Base-by-base conservation (phyloP, 2,113 vertebrate species). In the Tauraco erythrolophus region DNA sequence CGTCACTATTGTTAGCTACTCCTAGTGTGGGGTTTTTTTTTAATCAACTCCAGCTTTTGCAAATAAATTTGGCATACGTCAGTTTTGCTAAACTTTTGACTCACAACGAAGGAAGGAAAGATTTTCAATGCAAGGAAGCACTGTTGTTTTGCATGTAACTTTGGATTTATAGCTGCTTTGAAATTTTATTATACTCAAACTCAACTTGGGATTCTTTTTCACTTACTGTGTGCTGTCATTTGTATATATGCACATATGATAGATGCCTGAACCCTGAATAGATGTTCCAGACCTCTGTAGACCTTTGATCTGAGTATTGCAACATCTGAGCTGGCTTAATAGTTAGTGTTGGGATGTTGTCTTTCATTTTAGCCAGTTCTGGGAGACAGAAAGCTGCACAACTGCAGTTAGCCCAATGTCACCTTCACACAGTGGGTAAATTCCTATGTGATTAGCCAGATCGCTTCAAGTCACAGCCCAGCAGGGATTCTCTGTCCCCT, bases 41-140 rank as follows among this genome's bases (percentile, higher is more conserved):
- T 8, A 10, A 71, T 77, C 27, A 75, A 17, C 48, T 94, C 60
- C 60, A 91, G 86, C 56, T 84, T 92, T 91, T 77, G 65, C 88
- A 88, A 96, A 72, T 66, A 81, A 81, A 74, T 84, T 92, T 97
- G 94, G 92, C 92, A 78, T 66, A 41, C 50, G 31, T 75, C 74
- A 56, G 56, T 56, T 84, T 81, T 90, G 78, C 76, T 95, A 94
- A 96, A 94, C 92, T 81, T 95, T 91, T 92, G 94, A 88, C 96
- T 97, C 94, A 96, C 19, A 46, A 87, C 94, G 96, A 96, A 96
- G 97, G 97, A 96, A 97, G 97, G 97, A 97, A 98, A 96, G 90
- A 89, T 94, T 97, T 96, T 97, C 94, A 97, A 97, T 98, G 86
- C 68, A 82, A 92, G 97, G 97, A 97, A 97, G 60, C 70, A 57